These are phyloP conservation scores for Danio aesculapii DNA, from an alignment of 2,797 vertebrate species.

Conservation along the genomic window DNA sequence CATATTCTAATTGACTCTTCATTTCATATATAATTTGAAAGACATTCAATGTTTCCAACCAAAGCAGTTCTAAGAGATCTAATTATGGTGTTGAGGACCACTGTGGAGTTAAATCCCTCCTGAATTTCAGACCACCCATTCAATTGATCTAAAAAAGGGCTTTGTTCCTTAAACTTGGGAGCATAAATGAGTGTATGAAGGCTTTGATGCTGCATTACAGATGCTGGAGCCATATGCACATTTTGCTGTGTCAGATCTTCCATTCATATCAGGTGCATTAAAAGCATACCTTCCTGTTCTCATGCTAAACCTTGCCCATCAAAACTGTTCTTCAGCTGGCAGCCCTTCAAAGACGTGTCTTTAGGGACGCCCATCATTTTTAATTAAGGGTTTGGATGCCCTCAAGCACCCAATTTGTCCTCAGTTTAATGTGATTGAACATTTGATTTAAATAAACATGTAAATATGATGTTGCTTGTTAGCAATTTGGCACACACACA, in stretches of 20 bases:
- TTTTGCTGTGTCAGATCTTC: constrained; percentile 54
- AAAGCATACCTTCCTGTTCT: constrained; percentile 7
- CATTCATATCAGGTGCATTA: constrained; percentile 40
- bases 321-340: constrained; percentile 28
- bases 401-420: constrained; percentile 39
- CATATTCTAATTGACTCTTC: constrained; percentile 11
- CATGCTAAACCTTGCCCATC: constrained; percentile 23
- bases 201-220: constrained; percentile 12
- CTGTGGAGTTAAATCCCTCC: neutral
- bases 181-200: neutral
- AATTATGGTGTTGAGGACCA: neutral
- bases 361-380: constrained; percentile 32
- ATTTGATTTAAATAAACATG: constrained; percentile 20
- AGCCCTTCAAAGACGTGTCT: constrained; percentile 26
- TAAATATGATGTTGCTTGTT: constrained; percentile 8
- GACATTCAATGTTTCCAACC: constrained; percentile 1
- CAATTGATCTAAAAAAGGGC: constrained; percentile 3
- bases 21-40: neutral
- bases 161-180: constrained; percentile 21
- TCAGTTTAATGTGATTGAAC: constrained; percentile 27
- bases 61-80: neutral
- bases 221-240: constrained; percentile 15
- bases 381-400: constrained; percentile 34
- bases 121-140: neutral
- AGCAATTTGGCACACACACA: constrained; percentile 19